Evolutionary conservation across 2,888 invertebrate genomes (phyloP).

Genomic region (Limenitis camilla): DNA sequence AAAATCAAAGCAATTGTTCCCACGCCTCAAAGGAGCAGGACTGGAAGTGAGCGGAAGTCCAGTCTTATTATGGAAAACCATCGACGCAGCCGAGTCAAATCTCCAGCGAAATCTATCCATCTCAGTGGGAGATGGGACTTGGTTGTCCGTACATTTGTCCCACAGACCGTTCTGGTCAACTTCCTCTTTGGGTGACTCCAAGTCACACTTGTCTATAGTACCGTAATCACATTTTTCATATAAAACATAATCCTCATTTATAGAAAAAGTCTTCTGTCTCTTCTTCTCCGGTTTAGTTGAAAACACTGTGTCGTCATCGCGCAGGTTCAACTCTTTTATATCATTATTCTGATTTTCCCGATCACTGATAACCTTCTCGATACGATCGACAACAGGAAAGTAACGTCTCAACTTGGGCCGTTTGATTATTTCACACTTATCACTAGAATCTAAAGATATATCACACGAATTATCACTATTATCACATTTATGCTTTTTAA

Average conservation of each 20-base stretch:
- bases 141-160: constrained; percentile 36
- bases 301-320: constrained; percentile 59
- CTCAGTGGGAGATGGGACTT: constrained; percentile 81
- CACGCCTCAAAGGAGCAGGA: constrained; percentile 86
- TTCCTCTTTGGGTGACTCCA: constrained; percentile 44
- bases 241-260: constrained; percentile 52
- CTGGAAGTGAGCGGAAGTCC: constrained; percentile 89
- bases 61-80: constrained; percentile 88
- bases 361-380: constrained; percentile 56
- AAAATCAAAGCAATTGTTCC: constrained; percentile 87
- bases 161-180: constrained; percentile 35
- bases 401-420: constrained; percentile 59
- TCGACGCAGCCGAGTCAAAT: constrained; percentile 84
- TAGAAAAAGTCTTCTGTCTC: constrained; percentile 56
- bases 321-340: constrained; percentile 51
- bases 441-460: constrained; percentile 42
- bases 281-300: constrained; percentile 38
- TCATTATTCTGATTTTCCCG: constrained; percentile 44
- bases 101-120: constrained; percentile 83
- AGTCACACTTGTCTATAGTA: constrained; percentile 48
- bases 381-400: constrained; percentile 52
- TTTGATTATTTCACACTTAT: constrained; percentile 44
- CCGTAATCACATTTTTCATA: constrained; percentile 67
- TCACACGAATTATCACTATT: constrained; percentile 53
- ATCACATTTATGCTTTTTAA: constrained; percentile 71